Evolutionary conservation across 2,113 vertebrate species (phyloP).

Genomic region (Chloropsis hardwickii): DNA sequence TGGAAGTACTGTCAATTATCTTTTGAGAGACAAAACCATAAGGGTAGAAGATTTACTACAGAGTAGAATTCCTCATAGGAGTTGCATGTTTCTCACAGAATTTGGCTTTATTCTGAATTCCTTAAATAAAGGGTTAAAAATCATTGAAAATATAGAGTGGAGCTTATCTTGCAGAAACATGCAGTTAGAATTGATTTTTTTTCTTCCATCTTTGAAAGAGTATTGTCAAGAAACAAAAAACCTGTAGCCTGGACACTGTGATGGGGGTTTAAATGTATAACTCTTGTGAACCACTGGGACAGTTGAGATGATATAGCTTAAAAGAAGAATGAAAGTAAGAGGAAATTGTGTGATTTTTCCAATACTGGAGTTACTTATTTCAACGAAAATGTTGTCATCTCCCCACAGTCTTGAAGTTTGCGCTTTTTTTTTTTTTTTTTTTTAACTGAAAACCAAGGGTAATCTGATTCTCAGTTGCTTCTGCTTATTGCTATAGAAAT

Average conservation of each 20-base stretch:
- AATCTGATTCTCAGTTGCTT: neutral
- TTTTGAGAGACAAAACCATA: neutral
- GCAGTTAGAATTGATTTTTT: neutral
- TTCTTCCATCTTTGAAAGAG: neutral
- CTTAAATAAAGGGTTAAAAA: constrained; percentile 16
- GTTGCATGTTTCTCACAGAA: neutral
- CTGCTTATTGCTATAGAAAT: neutral
- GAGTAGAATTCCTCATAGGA: neutral
- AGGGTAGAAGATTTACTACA: neutral
- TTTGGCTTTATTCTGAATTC: neutral
- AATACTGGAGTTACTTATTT: neutral
- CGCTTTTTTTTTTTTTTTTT: neutral
- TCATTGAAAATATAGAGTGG: neutral
- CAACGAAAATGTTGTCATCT: neutral
- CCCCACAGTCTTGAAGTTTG: neutral
- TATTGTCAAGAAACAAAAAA: neutral
- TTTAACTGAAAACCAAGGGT: neutral
- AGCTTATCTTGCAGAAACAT: neutral
- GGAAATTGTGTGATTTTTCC: neutral
- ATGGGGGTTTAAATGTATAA: neutral
- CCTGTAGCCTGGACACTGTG: neutral
- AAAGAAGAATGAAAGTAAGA: neutral
- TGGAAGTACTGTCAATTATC: neutral
- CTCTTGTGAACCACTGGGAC: neutral
- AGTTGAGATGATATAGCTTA: neutral